Conservation (phyloP, 2,113 vertebrate genomes). For the Jaculus jaculus region DNA sequence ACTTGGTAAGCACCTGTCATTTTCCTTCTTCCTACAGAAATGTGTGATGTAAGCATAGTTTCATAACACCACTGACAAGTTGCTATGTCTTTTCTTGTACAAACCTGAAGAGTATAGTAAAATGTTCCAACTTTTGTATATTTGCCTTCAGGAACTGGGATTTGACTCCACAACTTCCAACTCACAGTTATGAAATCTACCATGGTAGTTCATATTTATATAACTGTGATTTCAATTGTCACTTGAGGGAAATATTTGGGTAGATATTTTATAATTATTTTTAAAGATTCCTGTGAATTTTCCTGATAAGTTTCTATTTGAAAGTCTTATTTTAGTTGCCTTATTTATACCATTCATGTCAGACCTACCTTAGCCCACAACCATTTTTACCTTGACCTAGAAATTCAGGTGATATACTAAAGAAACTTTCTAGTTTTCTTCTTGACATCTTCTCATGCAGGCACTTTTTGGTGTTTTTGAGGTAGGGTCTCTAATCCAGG, state of each 20-base stretch:
- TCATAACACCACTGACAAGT: slow-evolving; percentile 4
- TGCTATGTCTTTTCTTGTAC: slow-evolving; percentile 40
- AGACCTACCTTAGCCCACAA: slow-evolving; percentile 4
- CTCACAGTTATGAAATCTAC: not conserved
- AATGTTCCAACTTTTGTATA: slow-evolving; percentile 50
- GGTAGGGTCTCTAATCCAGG: not conserved
- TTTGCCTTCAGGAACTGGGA: slow-evolving; percentile 42
- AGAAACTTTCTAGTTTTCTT: not conserved
- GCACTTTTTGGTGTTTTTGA: not conserved
- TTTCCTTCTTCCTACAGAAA: slow-evolving; percentile 73
- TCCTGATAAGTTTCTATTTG: slow-evolving; percentile 68
- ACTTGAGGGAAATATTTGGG: slow-evolving; percentile 73
- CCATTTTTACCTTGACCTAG: slow-evolving; percentile 57
- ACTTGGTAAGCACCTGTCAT: slow-evolving; percentile 92
- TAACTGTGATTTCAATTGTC: slow-evolving; percentile 61
- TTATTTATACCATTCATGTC: slow-evolving; percentile 62
- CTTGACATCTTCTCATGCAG: not conserved
- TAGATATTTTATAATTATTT: slow-evolving; percentile 72
- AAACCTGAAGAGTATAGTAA: slow-evolving; percentile 15
- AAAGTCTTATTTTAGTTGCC: slow-evolving; percentile 64
- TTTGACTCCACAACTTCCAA: slow-evolving; percentile 62
- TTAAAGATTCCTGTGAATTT: slow-evolving; percentile 77
- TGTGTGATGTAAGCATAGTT: slow-evolving; percentile 51
- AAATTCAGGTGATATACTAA: slow-evolving; percentile 45
- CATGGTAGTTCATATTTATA: slow-evolving; percentile 70